phyloP scores from a whole-genome alignment of 1,140 invertebrate species.

The Pygmarrhopalites habei region DNA sequence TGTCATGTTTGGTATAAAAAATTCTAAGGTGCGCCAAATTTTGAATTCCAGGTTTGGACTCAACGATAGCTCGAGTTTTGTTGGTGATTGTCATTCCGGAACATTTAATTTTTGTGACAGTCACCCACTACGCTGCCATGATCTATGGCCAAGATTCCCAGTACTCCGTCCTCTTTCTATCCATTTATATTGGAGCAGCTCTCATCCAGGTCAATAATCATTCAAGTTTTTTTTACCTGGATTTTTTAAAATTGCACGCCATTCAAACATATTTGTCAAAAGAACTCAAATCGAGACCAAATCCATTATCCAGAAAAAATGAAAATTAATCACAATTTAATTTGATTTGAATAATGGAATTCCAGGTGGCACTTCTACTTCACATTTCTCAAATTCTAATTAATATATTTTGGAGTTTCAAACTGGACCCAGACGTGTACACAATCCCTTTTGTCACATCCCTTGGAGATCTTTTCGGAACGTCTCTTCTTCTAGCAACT shows the following conservation, averaged over 20 bases:
- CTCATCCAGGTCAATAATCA: slow-evolving; percentile 49
- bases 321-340: no score
- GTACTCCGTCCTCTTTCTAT: slow-evolving; percentile 54
- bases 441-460: slow-evolving; percentile 93
- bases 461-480: slow-evolving; percentile 87
- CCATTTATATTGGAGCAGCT: slow-evolving; percentile 58
- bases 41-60: no score
- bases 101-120: slow-evolving; percentile 80
- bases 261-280: no score
- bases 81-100: slow-evolving; percentile 79
- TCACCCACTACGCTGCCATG: slow-evolving; percentile 59
- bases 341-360: not conserved
- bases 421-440: slow-evolving; percentile 90
- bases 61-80: slow-evolving; percentile 72
- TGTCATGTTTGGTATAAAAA: not conserved
- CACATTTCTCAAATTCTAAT: slow-evolving; percentile 80
- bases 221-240: not conserved
- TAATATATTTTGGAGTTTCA: slow-evolving; percentile 79
- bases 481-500: slow-evolving; percentile 76
- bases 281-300: no score
- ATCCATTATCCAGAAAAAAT: no score
- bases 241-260: no score
- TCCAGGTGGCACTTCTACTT: slow-evolving; percentile 64
- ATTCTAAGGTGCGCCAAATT: not conserved
- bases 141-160: slow-evolving; percentile 48